Conservation (phyloP, 2,888 invertebrate species). For the Ceriagrion tenellum region DNA sequence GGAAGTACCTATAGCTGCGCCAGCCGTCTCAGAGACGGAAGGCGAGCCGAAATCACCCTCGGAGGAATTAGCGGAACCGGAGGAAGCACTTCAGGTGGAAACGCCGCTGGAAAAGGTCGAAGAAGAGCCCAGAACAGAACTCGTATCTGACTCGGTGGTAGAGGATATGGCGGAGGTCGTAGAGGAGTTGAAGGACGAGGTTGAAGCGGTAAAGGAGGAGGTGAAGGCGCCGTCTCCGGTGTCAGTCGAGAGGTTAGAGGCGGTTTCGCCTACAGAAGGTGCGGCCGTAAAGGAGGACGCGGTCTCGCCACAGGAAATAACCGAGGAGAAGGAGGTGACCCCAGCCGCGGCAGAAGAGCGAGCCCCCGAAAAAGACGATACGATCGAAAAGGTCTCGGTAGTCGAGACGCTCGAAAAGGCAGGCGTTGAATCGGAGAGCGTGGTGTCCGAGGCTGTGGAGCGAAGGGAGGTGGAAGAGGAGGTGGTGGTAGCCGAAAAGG, state of each 20-base stretch:
- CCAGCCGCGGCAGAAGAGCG: background rate
- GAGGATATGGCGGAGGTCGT: slow-evolving; percentile 69
- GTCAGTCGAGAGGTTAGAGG: background rate
- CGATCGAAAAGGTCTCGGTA: background rate
- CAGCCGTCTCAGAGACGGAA: too few relatives aligned
- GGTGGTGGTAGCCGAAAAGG: slow-evolving; percentile 60
- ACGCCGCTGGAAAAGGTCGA: too few relatives aligned
- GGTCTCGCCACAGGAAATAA: background rate
- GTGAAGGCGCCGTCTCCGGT: background rate
- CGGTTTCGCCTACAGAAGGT: background rate
- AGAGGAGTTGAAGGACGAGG: slow-evolving; percentile 70
- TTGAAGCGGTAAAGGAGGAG: slow-evolving; percentile 68
- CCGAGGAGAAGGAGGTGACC: background rate
- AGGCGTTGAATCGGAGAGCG: slow-evolving; percentile 67
- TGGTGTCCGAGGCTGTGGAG: slow-evolving; percentile 69
- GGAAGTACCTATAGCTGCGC: too few relatives aligned
- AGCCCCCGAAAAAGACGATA: background rate
- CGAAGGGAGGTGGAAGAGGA: slow-evolving; percentile 69
- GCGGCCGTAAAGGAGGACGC: background rate
- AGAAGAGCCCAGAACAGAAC: slow-evolving; percentile 68
- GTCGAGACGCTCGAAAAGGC: slow-evolving; percentile 54
- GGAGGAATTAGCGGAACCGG: too few relatives aligned
- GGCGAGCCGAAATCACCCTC: too few relatives aligned
- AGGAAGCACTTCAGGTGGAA: too few relatives aligned
- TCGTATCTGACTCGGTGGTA: slow-evolving; percentile 69